These are phyloP conservation scores for Diplolepis rosae DNA, from an alignment of 2,888 invertebrate species.

Conservation along the genomic window DNA sequence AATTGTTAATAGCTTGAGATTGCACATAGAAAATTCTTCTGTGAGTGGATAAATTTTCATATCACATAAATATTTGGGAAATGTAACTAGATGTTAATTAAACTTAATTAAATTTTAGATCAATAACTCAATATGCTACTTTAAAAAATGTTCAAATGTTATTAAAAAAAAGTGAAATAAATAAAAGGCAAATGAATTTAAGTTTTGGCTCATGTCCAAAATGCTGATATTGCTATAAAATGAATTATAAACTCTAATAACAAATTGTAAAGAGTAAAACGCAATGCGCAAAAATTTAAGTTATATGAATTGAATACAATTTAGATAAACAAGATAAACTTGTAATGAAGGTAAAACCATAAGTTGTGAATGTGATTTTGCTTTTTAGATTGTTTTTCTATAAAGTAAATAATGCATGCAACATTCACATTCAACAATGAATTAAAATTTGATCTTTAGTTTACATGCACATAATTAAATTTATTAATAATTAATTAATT, in stretches of 20 bases:
- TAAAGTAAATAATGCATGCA: background rate
- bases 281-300: constrained; percentile 5
- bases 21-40: too few relatives aligned
- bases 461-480: too few relatives aligned
- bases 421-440: background rate
- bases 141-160: background rate
- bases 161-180: background rate
- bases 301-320: background rate
- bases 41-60: too few relatives aligned
- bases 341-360: background rate
- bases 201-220: constrained; percentile 20
- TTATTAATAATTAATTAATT: too few relatives aligned
- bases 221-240: background rate
- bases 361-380: background rate
- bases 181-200: background rate
- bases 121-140: too few relatives aligned
- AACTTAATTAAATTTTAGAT: too few relatives aligned
- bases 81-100: too few relatives aligned
- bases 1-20: too few relatives aligned
- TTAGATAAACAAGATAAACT: background rate
- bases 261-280: background rate
- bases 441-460: background rate
- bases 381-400: background rate
- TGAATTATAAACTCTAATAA: background rate
- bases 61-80: too few relatives aligned